A percentile compares a stretch with the other conserved stretches of the same genome.
phyloP scores from a whole-genome alignment of 2,888 invertebrate genomes.

The Cryptocheilus praepositus region DNA sequence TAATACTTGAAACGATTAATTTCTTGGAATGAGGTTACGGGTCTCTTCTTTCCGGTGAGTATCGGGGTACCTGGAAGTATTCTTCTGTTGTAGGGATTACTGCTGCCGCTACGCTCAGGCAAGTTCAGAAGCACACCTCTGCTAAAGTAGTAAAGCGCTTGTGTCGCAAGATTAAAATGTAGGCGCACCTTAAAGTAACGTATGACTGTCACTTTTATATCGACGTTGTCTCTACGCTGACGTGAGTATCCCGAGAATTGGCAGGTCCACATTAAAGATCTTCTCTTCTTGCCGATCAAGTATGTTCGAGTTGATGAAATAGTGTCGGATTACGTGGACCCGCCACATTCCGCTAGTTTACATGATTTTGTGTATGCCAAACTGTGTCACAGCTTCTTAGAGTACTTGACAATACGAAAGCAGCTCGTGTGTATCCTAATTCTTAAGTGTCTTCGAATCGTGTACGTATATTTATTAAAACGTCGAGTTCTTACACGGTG shows the following conservation, averaged over 20 bases:
- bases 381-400: not conserved
- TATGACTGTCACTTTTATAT: constrained; percentile 54
- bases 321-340: not conserved
- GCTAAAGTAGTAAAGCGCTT: constrained; percentile 67
- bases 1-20: too few relatives aligned
- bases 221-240: constrained; percentile 39
- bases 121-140: constrained; percentile 68
- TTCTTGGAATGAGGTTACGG: too few relatives aligned
- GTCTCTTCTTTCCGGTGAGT: constrained; percentile 52
- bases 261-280: constrained; percentile 22
- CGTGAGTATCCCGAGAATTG: constrained; percentile 54
- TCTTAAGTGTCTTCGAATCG: too few relatives aligned
- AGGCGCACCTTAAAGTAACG: constrained; percentile 61
- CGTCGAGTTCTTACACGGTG: too few relatives aligned
- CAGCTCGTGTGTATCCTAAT: too few relatives aligned
- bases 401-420: too few relatives aligned
- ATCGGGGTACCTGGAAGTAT: constrained; percentile 70
- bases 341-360: constrained; percentile 5
- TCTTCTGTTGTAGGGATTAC: constrained; percentile 75
- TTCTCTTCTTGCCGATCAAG: not conserved
- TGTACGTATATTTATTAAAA: too few relatives aligned
- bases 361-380: not conserved
- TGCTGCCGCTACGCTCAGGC: constrained; percentile 73
- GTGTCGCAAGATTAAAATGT: constrained; percentile 64
- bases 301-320: not conserved